Percentiles rank a stretch among this genome's conserved stretches.
Evolutionary conservation across 1,140 invertebrate species (phyloP).

Genomic region (Drosophila kurseongensis): DNA sequence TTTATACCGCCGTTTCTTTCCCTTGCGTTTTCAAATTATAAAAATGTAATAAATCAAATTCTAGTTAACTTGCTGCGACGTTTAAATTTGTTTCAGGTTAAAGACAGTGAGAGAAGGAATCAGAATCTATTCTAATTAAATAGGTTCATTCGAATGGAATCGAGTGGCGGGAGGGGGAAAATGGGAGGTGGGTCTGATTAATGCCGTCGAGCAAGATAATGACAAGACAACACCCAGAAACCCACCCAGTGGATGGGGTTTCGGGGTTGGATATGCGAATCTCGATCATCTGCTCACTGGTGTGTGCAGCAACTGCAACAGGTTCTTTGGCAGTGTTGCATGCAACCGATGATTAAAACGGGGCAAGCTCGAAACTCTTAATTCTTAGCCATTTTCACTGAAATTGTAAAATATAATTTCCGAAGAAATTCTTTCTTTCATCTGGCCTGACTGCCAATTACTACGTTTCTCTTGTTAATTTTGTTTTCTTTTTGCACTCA

Average conservation of each 20-base stretch:
- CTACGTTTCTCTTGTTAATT: slow-evolving; percentile 64
- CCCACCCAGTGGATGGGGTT: slow-evolving; percentile 39
- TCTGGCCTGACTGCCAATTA: slow-evolving; percentile 54
- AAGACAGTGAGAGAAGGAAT: slow-evolving; percentile 14
- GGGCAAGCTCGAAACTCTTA: slow-evolving; percentile 64
- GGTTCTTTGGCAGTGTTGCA: slow-evolving; percentile 67
- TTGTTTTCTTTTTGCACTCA: slow-evolving; percentile 28
- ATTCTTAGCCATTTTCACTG: slow-evolving; percentile 75
- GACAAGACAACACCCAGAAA: slow-evolving; percentile 64
- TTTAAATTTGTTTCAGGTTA: slow-evolving; percentile 59
- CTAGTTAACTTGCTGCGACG: slow-evolving; percentile 67
- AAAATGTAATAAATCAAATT: slow-evolving; percentile 76
- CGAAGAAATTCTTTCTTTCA: slow-evolving; percentile 65
- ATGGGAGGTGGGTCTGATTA: slow-evolving; percentile 35
- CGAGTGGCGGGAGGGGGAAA: too few relatives aligned
- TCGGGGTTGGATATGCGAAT: slow-evolving; percentile 9
- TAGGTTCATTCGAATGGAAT: slow-evolving; percentile 2
- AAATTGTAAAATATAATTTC: slow-evolving; percentile 76
- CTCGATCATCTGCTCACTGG: slow-evolving; percentile 47
- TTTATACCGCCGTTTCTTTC: slow-evolving; percentile 8
- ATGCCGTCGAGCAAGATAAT: slow-evolving; percentile 63
- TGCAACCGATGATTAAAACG: slow-evolving; percentile 79
- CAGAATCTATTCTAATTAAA: slow-evolving; percentile 47
- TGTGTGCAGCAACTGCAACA: slow-evolving; percentile 58
- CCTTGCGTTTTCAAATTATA: slow-evolving; percentile 58